Percentiles rank a stretch among this genome's conserved stretches.
Evolutionary conservation across 2,113 vertebrate species (phyloP).

Genomic region (Coryphaenoides rupestris): DNA sequence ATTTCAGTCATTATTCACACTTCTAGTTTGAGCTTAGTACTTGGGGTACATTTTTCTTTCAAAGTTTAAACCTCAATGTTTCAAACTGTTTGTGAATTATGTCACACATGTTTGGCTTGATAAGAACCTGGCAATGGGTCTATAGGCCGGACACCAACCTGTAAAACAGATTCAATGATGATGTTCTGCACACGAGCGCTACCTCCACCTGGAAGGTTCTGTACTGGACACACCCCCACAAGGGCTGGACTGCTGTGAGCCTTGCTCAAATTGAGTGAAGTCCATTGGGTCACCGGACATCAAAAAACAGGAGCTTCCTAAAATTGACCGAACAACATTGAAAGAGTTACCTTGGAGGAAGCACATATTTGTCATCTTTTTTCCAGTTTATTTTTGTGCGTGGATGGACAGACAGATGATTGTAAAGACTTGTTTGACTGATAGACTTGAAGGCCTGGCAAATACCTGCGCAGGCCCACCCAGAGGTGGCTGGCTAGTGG

Average conservation of each 20-base stretch:
- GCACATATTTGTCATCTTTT: too few species aligned
- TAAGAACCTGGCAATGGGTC: too few species aligned
- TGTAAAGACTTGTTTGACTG: too few species aligned
- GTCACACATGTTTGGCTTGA: too few species aligned
- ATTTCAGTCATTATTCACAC: too few species aligned
- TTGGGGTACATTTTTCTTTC: too few species aligned
- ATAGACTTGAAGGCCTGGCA: too few species aligned
- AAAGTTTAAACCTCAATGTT: too few species aligned
- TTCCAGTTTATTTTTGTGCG: too few species aligned
- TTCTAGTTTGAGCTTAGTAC: too few species aligned
- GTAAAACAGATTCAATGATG: slow-evolving; percentile 39
- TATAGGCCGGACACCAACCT: slow-evolving; percentile 17
- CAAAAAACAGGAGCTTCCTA: slow-evolving; percentile 37
- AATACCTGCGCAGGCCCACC: slow-evolving; percentile 32
- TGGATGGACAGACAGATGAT: too few species aligned
- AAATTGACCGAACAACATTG: not conserved
- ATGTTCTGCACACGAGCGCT: not conserved
- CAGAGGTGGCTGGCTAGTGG: slow-evolving; percentile 18
- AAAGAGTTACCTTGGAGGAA: not conserved
- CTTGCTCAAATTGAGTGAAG: slow-evolving; percentile 7
- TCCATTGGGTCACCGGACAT: slow-evolving; percentile 23
- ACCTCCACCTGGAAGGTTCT: slow-evolving; percentile 6
- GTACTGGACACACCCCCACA: slow-evolving; percentile 20
- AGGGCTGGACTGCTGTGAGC: not conserved
- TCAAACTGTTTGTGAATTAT: too few species aligned